Evolutionary conservation across 2,797 vertebrate species (phyloP).

Genomic region (Mormyrus hasselquistii): DNA sequence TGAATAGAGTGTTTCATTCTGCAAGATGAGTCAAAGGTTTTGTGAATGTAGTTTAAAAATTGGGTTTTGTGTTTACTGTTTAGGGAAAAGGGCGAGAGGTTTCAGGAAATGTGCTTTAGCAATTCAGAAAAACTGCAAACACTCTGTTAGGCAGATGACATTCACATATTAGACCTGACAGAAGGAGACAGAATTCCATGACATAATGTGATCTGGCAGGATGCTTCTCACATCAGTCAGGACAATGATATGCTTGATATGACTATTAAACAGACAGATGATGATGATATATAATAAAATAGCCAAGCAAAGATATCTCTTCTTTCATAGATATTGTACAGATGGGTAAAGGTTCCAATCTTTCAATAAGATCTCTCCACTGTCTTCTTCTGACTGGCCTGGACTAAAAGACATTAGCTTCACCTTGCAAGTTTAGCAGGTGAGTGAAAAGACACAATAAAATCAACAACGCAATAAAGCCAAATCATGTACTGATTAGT

Average conservation of each 20-base stretch:
- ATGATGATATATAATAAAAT: neutral
- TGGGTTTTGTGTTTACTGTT: neutral
- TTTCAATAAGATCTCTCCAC: neutral
- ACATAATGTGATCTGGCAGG: neutral
- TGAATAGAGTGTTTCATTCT: neutral
- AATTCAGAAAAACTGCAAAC: neutral
- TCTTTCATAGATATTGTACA: neutral
- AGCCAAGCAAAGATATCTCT: neutral
- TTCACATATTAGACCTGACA: neutral
- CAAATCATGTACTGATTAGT: neutral
- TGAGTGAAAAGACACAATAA: neutral
- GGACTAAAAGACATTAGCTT: neutral
- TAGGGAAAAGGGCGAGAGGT: neutral
- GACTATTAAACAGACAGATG: neutral
- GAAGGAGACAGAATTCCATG: neutral
- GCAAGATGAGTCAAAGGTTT: neutral
- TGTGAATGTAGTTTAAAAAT: neutral
- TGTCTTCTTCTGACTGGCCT: neutral
- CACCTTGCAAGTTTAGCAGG: neutral
- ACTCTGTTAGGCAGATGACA: neutral
- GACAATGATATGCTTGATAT: neutral
- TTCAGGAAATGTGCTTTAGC: neutral
- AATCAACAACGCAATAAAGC: neutral
- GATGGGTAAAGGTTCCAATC: neutral
- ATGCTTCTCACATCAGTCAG: neutral